Percentiles rank a stretch among this genome's conserved stretches.
phyloP scores from a whole-genome alignment of 2,113 vertebrate species.

The Oxygymnocypris stewartii region DNA sequence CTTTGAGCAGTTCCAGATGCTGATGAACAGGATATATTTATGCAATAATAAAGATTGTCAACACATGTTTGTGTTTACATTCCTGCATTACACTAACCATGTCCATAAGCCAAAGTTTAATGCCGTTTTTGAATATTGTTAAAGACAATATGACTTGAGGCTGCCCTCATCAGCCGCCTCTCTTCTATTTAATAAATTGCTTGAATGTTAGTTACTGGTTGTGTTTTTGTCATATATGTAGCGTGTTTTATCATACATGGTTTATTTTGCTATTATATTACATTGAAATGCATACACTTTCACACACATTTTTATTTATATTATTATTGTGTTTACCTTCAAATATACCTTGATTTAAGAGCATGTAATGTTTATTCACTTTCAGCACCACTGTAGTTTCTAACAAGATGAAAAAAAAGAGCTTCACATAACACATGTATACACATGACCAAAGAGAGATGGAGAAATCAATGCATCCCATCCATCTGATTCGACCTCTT shows the following conservation, averaged over 20 bases:
- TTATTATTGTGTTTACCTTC: background rate
- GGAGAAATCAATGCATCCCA: background rate
- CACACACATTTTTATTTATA: background rate
- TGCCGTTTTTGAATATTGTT: constrained; percentile 12
- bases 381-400: constrained; percentile 6
- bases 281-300: background rate
- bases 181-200: constrained; percentile 36
- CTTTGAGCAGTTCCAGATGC: background rate
- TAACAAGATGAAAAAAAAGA: no score
- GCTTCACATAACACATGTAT: background rate
- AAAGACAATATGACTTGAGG: background rate
- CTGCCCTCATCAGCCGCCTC: background rate
- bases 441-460: background rate
- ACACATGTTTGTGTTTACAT: background rate
- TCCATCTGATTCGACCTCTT: background rate
- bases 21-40: background rate
- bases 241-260: background rate
- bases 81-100: constrained; percentile 6
- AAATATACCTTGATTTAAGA: constrained; percentile 10
- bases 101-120: background rate
- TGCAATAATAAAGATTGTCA: constrained; percentile 17
- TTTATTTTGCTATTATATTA: background rate
- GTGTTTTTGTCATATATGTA: background rate
- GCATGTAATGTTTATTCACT: background rate
- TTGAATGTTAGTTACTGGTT: background rate